phyloP scores from a whole-genome alignment of 92 coral and sea anemone species.

The Scolanthus callimorphus region DNA sequence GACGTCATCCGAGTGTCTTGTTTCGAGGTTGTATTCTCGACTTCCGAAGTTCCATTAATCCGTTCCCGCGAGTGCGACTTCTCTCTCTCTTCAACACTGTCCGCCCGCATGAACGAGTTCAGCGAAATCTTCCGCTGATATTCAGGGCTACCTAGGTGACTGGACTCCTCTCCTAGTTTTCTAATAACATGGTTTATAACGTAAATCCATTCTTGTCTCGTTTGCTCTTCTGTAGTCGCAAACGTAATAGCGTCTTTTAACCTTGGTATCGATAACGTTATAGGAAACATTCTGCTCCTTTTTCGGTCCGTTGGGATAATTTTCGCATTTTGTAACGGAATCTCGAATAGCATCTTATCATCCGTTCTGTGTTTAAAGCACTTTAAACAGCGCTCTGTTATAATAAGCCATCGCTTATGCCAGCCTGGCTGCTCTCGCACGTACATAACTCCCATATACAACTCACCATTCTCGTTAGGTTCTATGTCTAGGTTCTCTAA shows the following conservation, averaged over 20 bases:
- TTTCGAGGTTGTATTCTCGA: not conserved
- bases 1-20: not conserved
- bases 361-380: conserved; percentile 72
- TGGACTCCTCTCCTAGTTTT: conserved; percentile 36
- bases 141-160: conserved; percentile 24
- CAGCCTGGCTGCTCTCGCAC: conserved; percentile 84
- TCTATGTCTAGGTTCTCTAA: conserved; percentile 47
- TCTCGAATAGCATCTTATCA: conserved; percentile 72
- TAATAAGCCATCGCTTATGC: conserved; percentile 81
- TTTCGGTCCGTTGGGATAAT: conserved; percentile 70
- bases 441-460: conserved; percentile 61
- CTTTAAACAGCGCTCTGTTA: conserved; percentile 65
- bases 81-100: not conserved
- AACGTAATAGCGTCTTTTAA: conserved; percentile 67
- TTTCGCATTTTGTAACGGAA: conserved; percentile 69
- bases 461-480: conserved; percentile 72
- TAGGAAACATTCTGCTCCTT: conserved; percentile 72
- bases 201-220: conserved; percentile 68
- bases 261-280: conserved; percentile 71
- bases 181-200: conserved; percentile 67
- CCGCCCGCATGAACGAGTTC: conserved; percentile 3
- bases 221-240: conserved; percentile 73
- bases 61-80: not conserved
- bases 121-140: conserved; percentile 17
- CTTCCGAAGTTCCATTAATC: conserved; percentile 1